phyloP scores from a whole-genome alignment of 2,113 vertebrate species.

The Falco punctatus region DNA sequence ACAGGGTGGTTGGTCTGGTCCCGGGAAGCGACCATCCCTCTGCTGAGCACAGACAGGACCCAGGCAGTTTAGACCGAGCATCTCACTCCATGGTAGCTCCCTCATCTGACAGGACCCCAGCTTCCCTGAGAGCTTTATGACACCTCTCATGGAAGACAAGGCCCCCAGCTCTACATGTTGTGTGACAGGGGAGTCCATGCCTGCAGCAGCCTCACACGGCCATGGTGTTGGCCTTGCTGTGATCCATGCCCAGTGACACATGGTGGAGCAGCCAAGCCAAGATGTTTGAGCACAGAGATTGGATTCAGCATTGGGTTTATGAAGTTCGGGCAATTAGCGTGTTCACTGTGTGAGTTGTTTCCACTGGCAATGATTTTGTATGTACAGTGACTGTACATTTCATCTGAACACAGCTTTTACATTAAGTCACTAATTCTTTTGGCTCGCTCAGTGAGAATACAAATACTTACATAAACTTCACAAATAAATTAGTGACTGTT shows the following conservation, averaged over 20 bases:
- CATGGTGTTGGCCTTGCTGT: rapidly evolving
- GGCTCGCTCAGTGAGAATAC: background rate
- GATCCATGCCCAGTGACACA: background rate
- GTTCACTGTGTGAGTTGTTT: slow-evolving; percentile 34
- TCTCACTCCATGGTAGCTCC: background rate
- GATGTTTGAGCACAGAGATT: background rate
- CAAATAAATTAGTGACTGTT: background rate
- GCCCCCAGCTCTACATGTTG: rapidly evolving
- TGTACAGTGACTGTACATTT: background rate
- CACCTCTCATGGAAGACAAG: background rate
- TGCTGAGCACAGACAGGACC: background rate
- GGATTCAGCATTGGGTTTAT: background rate
- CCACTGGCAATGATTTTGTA: slow-evolving; percentile 44
- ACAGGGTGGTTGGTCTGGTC: too few relatives aligned
- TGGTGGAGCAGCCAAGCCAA: background rate
- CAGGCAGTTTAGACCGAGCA: background rate
- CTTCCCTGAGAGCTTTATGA: background rate
- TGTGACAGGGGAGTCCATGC: background rate
- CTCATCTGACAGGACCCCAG: background rate
- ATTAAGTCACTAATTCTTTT: slow-evolving; percentile 27
- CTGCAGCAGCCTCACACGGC: background rate
- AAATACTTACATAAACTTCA: slow-evolving; percentile 15
- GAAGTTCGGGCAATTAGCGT: slow-evolving; percentile 13
- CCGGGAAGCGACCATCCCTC: rapidly evolving
- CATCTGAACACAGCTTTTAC: background rate